phyloP scores from a whole-genome alignment of 2,113 vertebrate genomes.

The Petaurus breviceps region DNA sequence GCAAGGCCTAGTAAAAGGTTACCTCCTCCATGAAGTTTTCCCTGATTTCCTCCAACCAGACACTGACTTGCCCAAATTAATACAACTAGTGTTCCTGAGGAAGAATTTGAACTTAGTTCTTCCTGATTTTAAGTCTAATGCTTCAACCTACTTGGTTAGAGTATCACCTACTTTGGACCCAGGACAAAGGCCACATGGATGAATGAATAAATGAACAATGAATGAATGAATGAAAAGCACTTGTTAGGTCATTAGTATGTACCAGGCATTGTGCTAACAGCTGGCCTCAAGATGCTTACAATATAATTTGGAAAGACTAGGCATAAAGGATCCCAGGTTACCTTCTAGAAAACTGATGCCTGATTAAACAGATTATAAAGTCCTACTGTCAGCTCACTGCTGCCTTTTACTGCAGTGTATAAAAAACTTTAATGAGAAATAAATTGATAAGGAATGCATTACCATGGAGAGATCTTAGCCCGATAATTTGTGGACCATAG shows the following conservation, averaged over 20 bases:
- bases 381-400: constrained; percentile 44
- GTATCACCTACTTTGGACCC: not conserved
- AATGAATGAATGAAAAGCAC: not conserved
- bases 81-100: not conserved
- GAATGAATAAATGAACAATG: too few relatives aligned
- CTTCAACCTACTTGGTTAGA: not conserved
- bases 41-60: not conserved
- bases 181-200: not conserved
- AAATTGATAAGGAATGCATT: constrained; percentile 48
- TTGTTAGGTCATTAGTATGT: not conserved
- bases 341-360: not conserved
- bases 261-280: not conserved
- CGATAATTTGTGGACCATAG: constrained; percentile 8
- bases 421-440: constrained; percentile 72
- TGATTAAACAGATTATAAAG: constrained; percentile 63
- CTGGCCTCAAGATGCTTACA: not conserved
- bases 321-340: not conserved
- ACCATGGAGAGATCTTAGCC: not conserved
- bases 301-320: not conserved
- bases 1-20: not conserved
- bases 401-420: not conserved
- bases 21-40: not conserved
- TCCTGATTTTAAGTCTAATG: not conserved
- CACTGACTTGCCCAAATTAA: not conserved
- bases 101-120: not conserved